Evolutionary conservation across 2,888 invertebrate genomes (phyloP), one percentile per base, ranked within the genome.

Genomic region (Andrena bicolor): DNA sequence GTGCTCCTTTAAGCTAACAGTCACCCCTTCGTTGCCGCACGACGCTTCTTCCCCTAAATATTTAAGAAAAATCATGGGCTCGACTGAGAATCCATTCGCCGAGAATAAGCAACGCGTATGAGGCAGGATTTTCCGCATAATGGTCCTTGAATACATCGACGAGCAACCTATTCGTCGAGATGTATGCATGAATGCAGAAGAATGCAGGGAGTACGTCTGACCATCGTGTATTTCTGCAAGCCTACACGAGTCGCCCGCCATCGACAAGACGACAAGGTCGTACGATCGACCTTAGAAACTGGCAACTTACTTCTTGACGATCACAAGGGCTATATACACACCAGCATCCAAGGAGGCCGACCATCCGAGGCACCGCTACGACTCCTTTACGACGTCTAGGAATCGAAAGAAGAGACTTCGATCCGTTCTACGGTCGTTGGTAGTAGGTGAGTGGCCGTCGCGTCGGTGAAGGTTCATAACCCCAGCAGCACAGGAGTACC

Each of bases 381-480:
- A 66, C 30, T 74, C 66, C 69, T 76, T 87, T 80, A 83, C 73
- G 73, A 56, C 56, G 56, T 58, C n/a, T 20, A 65, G 65, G 41
- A 30, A 72, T 79, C 82, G 73, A 72, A 63, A 60, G 77, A 83
- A 70, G 71, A 56, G 58, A 63, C 53, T 69, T 74, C 66, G 80
- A 78, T 75, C 77, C 63, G 66, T 71, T 74, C 69, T 58, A 49
- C 60, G 73, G 64, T 68, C 73, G 70, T 61, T 65, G 73, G 41
- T 60, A 51, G 72, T 72, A 65, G 28, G 60, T 49, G 69, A 77
- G 73, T 71, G 76, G 77, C 53, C 77, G 71, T 75, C 81, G 56
- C 77, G 73, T 74, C 81, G 56, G 51, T 26, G 71, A 68, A 60
- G 80, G 83, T 89, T 88, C 88, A 89, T 90, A 90, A 86, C 89